Base-by-base conservation (phyloP, 2,888 invertebrate species). In the Cybosia mesomella region DNA sequence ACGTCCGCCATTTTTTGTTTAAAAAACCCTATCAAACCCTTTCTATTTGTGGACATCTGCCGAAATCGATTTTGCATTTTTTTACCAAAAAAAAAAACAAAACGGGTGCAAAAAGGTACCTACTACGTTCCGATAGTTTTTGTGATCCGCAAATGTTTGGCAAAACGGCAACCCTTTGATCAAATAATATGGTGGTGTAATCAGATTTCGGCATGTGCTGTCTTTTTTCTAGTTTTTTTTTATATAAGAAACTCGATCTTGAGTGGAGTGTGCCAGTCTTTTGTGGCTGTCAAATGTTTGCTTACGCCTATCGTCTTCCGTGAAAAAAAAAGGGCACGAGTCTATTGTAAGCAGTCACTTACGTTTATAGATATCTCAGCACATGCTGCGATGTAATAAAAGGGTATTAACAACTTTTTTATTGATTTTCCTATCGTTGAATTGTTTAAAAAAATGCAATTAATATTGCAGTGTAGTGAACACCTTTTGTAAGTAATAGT, bases 181-280 rank as follows among this genome's bases (percentile, higher is more conserved):
- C 90, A 90, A 93, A 93, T n/a, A n/a, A n/a, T 87, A 92, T 85
- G 87, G 89, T 83, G 85, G 80, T 80, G 91, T 93, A 94, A 95
- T 95, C 94, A 93, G 93, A 94, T 94, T 94, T 95, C 94, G 92
- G 90, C 94, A 95, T 95, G 94, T 94, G 94, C 91, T 92, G 86
- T 91, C 88, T 85, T 90, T 92, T 93, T 87, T 86, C 81, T 70
- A 65, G 28, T 36, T 64, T 72, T 80, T 87, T 89, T 90, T 88
- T 89, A 87, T 80, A 43, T 43, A 91, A 92, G 94, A 92, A 94
- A 95, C 89, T 81, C 85, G 93, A 95, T 89, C 93, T 94, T 92
- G 91, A 91, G 89, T 87, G 91, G 90, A 92, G 93, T 92, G 92
- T 91, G 92, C 89, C 89, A 81, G 79, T 89, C 91, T 89, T 89